Evolutionary conservation across 2,113 vertebrate species (phyloP).

Genomic region (Zootoca vivipara): DNA sequence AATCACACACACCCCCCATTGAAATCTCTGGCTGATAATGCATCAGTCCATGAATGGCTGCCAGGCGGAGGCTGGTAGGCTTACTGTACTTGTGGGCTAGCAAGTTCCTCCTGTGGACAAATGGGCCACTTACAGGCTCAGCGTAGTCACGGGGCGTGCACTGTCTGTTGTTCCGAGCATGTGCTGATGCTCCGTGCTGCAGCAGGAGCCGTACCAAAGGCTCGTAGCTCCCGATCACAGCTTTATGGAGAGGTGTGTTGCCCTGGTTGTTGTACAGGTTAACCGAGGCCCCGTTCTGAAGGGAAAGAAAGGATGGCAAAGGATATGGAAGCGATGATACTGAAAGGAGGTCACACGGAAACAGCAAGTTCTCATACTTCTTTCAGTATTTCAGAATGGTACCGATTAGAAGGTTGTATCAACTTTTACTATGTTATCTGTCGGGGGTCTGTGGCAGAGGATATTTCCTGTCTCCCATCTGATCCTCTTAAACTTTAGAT

Average conservation of each 20-base stretch:
- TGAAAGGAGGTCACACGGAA: neutral
- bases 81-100: neutral
- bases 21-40: neutral
- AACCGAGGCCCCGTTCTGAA: slow-evolving; percentile 83
- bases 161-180: slow-evolving; percentile 83
- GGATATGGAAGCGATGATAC: neutral
- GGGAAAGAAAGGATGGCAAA: neutral
- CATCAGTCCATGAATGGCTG: neutral
- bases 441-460: neutral
- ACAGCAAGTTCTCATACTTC: neutral
- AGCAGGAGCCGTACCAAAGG: slow-evolving; percentile 86
- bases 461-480: neutral
- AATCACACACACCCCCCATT: neutral
- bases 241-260: slow-evolving; percentile 90
- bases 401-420: neutral
- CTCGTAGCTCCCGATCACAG: slow-evolving; percentile 75
- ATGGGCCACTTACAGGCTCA: slow-evolving; percentile 73
- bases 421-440: neutral
- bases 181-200: slow-evolving; percentile 75
- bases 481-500: neutral
- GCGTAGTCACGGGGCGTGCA: slow-evolving; percentile 84
- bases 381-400: neutral
- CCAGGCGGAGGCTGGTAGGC: neutral
- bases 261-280: slow-evolving; percentile 86
- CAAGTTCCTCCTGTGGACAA: neutral